phyloP scores from a whole-genome alignment of 2,113 vertebrate species.

The Tricholaema leucomelas region DNA sequence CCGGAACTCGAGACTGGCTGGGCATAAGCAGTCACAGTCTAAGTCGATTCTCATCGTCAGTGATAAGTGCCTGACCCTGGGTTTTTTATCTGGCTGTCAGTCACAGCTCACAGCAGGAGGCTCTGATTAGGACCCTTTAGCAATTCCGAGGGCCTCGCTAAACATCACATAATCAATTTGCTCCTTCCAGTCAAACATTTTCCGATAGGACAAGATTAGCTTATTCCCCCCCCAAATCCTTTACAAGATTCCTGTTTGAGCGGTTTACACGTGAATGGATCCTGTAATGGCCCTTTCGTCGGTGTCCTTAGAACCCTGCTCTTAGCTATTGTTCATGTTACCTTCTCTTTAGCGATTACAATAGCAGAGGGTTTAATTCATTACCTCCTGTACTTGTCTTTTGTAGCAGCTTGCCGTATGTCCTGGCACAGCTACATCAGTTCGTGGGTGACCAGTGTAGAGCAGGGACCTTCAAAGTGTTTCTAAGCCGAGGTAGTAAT shows the following conservation, averaged over 20 bases:
- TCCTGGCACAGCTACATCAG: fast-evolving
- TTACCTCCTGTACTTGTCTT: background rate
- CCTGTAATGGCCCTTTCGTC: background rate
- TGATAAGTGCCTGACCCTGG: too few relatives aligned
- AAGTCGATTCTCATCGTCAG: too few relatives aligned
- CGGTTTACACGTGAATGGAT: background rate
- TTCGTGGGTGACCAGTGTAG: background rate
- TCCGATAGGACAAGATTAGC: too few relatives aligned
- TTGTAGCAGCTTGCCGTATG: fast-evolving
- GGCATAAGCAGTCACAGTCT: too few relatives aligned
- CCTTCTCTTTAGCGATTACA: background rate
- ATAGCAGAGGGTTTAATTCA: background rate
- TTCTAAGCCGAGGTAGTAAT: background rate
- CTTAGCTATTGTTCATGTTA: background rate
- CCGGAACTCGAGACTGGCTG: too few relatives aligned
- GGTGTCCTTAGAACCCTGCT: background rate
- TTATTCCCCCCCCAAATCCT: fast-evolving
- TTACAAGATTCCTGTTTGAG: background rate
- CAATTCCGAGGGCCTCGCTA: background rate
- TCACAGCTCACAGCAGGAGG: too few relatives aligned
- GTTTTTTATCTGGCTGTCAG: too few relatives aligned
- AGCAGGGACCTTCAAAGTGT: background rate
- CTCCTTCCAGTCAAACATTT: background rate
- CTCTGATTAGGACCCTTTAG: too few relatives aligned
- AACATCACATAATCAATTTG: background rate